Percentiles rank a stretch among this genome's conserved stretches.
phyloP scores from a whole-genome alignment of 2,113 vertebrate genomes.

The Hippocampus guttulatus region DNA sequence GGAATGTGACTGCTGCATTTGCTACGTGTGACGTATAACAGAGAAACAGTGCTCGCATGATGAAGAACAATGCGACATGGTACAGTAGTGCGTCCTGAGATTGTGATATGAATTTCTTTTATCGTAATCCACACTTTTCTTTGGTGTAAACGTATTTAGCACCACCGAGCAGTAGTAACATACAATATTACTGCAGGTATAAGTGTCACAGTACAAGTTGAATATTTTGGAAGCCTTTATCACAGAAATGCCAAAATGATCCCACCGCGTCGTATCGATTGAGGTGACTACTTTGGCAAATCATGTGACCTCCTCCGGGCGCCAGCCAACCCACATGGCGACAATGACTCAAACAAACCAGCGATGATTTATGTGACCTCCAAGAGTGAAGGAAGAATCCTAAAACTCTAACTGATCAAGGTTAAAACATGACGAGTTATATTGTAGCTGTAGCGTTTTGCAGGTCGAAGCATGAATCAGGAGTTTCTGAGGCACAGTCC shows the following conservation, averaged over 20 bases:
- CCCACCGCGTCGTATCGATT: neutral
- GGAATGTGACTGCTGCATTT: neutral
- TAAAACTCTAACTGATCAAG: neutral
- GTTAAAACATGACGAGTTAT: neutral
- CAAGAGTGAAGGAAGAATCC: slow-evolving; percentile 10
- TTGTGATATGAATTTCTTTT: too few relatives aligned
- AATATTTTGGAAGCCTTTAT: neutral
- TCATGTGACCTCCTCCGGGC: neutral
- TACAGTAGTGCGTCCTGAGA: neutral
- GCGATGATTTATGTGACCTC: slow-evolving; percentile 17
- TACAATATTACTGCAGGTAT: neutral
- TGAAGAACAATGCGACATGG: neutral
- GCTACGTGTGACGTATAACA: neutral
- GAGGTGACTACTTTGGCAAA: neutral
- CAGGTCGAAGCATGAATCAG: neutral
- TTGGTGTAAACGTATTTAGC: too few relatives aligned
- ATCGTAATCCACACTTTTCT: too few relatives aligned
- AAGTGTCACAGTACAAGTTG: neutral
- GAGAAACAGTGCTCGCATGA: neutral
- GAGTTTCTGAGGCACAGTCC: slow-evolving; percentile 19
- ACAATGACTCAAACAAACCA: neutral
- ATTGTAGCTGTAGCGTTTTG: neutral
- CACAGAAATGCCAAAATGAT: neutral
- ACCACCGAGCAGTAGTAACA: too few relatives aligned
- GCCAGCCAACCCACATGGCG: neutral